A percentile compares a stretch with the other conserved stretches of the same genome.
Conservation (phyloP, 2,888 invertebrate genomes). For the Branchellion lobata region DNA sequence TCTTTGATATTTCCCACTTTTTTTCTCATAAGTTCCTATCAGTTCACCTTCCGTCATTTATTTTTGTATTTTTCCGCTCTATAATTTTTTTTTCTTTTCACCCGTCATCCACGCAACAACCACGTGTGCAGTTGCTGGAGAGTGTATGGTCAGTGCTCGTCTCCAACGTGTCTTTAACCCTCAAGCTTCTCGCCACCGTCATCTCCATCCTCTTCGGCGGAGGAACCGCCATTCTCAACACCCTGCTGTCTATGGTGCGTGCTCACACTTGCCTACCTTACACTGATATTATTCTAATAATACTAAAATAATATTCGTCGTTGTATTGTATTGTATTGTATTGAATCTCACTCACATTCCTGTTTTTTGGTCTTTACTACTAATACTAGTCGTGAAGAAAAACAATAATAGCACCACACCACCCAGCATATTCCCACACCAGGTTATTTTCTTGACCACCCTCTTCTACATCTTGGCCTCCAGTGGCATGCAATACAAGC, state of each 20-base stretch:
- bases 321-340: too few species aligned
- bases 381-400: too few species aligned
- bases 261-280: background rate
- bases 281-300: background rate
- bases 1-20: too few species aligned
- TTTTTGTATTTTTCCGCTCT: too few species aligned
- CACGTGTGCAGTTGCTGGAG: slow-evolving; percentile 73
- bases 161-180: slow-evolving; percentile 82
- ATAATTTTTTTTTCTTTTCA: too few species aligned
- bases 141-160: slow-evolving; percentile 86
- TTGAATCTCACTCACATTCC: too few species aligned
- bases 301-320: too few species aligned
- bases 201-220: slow-evolving; percentile 79
- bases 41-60: too few species aligned
- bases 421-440: slow-evolving; percentile 40
- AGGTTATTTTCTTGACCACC: slow-evolving; percentile 95
- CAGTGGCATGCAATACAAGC: slow-evolving; percentile 83
- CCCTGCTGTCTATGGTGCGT: slow-evolving; percentile 61
- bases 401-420: too few species aligned
- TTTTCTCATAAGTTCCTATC: too few species aligned
- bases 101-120: too few species aligned
- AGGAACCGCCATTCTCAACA: slow-evolving; percentile 62
- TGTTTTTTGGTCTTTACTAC: too few species aligned
- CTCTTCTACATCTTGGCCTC: slow-evolving; percentile 90
- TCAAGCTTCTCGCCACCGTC: slow-evolving; percentile 82